Evolutionary conservation across 2,113 vertebrate genomes (phyloP), one percentile per base, ranked within the genome.

Genomic region (Ancistrus triradiatus): DNA sequence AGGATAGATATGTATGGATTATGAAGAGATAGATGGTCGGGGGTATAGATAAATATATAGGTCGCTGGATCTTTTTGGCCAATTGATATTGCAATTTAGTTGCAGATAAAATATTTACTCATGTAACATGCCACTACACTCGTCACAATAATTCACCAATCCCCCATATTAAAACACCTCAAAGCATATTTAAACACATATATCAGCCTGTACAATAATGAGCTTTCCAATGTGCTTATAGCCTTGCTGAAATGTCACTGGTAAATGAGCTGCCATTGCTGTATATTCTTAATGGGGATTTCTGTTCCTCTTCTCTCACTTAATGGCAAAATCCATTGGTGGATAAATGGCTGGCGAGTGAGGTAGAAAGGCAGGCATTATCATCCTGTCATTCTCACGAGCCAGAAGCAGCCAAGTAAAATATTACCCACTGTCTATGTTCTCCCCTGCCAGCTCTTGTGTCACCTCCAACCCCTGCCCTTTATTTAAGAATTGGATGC

Each of bases 401-500:
- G 37, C 37, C 38, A 27, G 53, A 31, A 64, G 68, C 53, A 25
- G 48, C 37, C 37, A 50, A 51, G 49, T 66, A 63, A 74, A 71
- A 75, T 57, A 61, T 51, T 55, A 56, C 66, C 47, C 25, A 28
- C 51, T 58, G 58, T 52, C 69, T 59, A 2, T 37, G 14, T 50
- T 31, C 55, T 52, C 22, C 47, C 22, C 43, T 18, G 21, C 46
- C 48, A 75, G 57, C 37, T 53, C 56, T 37, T 18, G 14, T 63
- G 65, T 75, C 69, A 74, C 63, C 59, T 65, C 53, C 55, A 57
- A 48, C 38, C 35, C 42, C n/a, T 66, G 52, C 38, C 61, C 56
- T 70, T 70, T 70, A 70, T 69, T 66, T 66, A 74, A 70, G 67
- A 48, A 65, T 65, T 21, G 38, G 51, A 57, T n/a, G 44, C 49